phyloP scores from a whole-genome alignment of 2,113 vertebrate species.

The Mormoops blainvillei region DNA sequence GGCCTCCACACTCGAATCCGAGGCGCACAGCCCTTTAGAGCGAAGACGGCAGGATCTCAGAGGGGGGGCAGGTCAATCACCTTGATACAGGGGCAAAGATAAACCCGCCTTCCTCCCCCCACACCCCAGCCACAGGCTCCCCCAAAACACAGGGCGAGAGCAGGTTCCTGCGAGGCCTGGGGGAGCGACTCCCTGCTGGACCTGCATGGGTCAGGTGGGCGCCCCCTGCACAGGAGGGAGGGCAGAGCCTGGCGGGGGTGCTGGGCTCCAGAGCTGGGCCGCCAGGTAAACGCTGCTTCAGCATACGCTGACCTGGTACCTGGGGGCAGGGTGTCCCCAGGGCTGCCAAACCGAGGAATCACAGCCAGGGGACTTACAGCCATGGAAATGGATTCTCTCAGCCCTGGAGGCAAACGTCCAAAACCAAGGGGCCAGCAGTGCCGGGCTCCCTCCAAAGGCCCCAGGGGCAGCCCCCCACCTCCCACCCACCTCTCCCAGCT shows the following conservation, averaged over 20 bases:
- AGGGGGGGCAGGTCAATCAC: no score
- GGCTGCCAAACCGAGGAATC: background rate
- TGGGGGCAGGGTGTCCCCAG: background rate
- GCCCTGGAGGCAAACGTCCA: background rate
- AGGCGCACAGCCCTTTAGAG: background rate
- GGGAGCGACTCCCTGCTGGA: background rate
- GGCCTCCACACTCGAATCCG: background rate
- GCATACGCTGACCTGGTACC: background rate
- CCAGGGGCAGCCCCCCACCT: fast-evolving
- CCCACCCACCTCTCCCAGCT: background rate
- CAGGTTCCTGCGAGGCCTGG: fast-evolving
- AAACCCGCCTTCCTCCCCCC: background rate
- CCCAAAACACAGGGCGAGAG: fast-evolving
- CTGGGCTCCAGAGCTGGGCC: background rate
- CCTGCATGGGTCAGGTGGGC: fast-evolving
- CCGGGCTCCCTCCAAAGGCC: background rate
- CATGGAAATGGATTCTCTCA: background rate
- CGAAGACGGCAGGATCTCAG: background rate
- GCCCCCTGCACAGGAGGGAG: background rate
- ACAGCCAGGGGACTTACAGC: background rate
- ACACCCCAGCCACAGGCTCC: fast-evolving
- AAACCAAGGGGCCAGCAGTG: background rate
- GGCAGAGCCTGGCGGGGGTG: background rate
- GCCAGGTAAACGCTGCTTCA: background rate
- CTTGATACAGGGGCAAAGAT: background rate